Base-by-base conservation (phyloP, 2,113 vertebrate genomes). In the Heloderma charlesbogerti region DNA sequence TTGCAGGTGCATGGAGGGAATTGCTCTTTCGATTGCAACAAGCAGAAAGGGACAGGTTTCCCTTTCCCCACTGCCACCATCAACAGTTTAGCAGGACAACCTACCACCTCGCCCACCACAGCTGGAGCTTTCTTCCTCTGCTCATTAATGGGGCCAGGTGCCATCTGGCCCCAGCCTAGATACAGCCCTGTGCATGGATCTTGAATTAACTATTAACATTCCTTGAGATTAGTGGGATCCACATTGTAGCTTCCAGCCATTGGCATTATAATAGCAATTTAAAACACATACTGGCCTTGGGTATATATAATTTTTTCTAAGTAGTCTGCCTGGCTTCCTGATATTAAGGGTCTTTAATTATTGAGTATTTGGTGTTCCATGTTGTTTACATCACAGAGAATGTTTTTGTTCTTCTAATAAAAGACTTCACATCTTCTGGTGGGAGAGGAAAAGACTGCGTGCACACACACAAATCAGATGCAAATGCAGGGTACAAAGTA, bases 401-500 rank as follows among this genome's bases (percentile, higher is more conserved):
- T 88, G 60, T 94, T 77, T 95, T 27, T 84, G 72, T 94, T 69
- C 80, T 91, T 22, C 4, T 29, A 18, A 69, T 86, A 75, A 90
- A 63, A 27, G 22, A 72, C 85, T 88, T 86, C 45, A 60, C 1
- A 13, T 85, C 37, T 80, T 34, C 4, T 48, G 89, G 37, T 91
- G 40, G 57, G 54, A 75, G 6, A 78, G 54, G 74, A 71, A 87
- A 63, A 83, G 63, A 93, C 91, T 40, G 84, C 80, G 87, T 90
- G 79, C 90, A 60, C 57, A 54, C 27, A 45, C 31, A 84, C 45
- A 91, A 20, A 67, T 40, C 82, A 48, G 74, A 79, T 88, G 74
- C 18, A 95, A 90, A 96, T 90, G 45, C 67, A 57, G 84, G 83
- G 16, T 90, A 84, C 89, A 89, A 92, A 95, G 92, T 92, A 94